These are phyloP conservation scores for Scaptodrosophila latifasciaeformis DNA, from an alignment of 2,888 invertebrate genomes.

Conservation along the genomic window DNA sequence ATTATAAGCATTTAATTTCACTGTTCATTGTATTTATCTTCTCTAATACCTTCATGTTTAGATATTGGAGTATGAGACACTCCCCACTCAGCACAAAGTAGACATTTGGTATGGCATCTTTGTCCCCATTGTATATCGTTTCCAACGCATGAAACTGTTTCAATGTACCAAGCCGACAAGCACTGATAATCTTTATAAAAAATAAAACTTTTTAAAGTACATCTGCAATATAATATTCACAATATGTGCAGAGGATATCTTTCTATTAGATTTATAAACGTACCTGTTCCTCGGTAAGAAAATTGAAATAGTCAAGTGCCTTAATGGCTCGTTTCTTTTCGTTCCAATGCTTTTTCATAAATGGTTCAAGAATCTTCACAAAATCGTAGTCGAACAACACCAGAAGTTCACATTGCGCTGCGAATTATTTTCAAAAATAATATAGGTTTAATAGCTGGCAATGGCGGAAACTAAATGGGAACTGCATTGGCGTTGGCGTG, in stretches of 20 bases:
- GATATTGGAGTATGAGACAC: conserved; percentile 72
- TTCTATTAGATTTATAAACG: conserved; percentile 6
- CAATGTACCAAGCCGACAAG: conserved; percentile 58
- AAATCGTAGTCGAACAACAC: conserved; percentile 80
- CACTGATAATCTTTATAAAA: conserved; percentile 43
- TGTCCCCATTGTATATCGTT: conserved; percentile 68
- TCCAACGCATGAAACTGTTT: conserved; percentile 70
- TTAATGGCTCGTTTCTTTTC: conserved; percentile 63
- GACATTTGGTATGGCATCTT: conserved; percentile 63
- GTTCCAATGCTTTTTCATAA: conserved; percentile 68
- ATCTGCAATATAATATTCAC: too few species aligned
- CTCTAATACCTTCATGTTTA: too few species aligned
- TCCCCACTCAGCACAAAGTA: conserved; percentile 73
- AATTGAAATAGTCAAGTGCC: conserved; percentile 70
- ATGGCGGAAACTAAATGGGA: conserved; percentile 37
- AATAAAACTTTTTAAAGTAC: too few species aligned
- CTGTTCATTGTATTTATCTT: too few species aligned
- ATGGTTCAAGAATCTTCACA: conserved; percentile 51
- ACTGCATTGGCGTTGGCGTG: conserved; percentile 26
- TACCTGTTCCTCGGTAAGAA: conserved; percentile 64
- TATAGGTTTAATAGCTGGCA: conserved; percentile 36
- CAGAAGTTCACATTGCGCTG: conserved; percentile 80
- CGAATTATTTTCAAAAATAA: conserved; percentile 13
- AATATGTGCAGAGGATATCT: too few species aligned
- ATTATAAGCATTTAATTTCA: too few species aligned